These are phyloP conservation scores for Columba janthina DNA, from an alignment of 2,113 vertebrate species.

Conservation along the genomic window DNA sequence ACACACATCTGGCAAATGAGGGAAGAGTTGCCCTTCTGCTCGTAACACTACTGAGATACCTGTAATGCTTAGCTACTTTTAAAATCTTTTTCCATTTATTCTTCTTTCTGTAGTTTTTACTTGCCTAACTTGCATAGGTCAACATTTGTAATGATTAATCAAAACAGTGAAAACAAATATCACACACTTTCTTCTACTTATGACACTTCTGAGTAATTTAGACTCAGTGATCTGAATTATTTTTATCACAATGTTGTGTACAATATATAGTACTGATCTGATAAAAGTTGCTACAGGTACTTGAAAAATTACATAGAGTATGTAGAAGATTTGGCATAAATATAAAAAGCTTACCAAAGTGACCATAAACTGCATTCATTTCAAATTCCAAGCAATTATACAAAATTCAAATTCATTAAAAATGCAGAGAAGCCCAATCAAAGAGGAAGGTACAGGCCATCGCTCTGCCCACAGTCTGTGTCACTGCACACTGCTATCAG, in stretches of 20 bases:
- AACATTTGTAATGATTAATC: rapidly evolving
- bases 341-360: neutral
- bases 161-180: neutral
- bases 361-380: too few relatives aligned
- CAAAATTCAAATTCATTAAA: neutral
- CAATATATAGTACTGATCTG: neutral
- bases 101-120: neutral
- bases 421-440: neutral
- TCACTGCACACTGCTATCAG: neutral
- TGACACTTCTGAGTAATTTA: neutral
- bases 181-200: neutral
- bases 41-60: rapidly evolving
- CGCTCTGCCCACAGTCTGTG: rapidly evolving
- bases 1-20: neutral
- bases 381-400: neutral
- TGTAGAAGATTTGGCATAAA: rapidly evolving
- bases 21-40: neutral
- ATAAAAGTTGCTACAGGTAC: neutral
- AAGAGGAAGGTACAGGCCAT: neutral
- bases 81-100: neutral
- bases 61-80: rapidly evolving
- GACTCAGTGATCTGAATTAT: neutral
- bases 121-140: neutral
- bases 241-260: neutral
- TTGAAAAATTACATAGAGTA: neutral